A percentile compares a stretch with the other conserved stretches of the same genome.
These are phyloP conservation scores for Coleophora deauratella DNA, from an alignment of 2,888 invertebrate genomes.

Conservation along the genomic window DNA sequence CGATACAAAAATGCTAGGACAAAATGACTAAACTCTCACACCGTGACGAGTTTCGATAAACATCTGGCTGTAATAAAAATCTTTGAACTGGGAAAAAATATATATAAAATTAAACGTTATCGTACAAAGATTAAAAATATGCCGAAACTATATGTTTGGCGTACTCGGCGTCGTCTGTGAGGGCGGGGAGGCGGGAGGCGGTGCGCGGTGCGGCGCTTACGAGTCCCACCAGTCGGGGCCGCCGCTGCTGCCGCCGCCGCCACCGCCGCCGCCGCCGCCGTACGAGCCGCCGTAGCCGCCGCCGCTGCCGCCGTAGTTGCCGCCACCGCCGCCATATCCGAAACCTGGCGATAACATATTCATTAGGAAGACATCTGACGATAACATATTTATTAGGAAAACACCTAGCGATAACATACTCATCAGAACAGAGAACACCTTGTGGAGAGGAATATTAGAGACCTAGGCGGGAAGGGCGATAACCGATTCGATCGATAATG, in stretches of 20 bases:
- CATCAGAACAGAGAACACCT: too few species aligned
- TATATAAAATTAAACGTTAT: not conserved
- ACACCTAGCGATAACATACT: too few species aligned
- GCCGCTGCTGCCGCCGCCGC: conserved; percentile 60
- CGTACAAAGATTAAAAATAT: too few species aligned
- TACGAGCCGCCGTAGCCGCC: conserved; percentile 65
- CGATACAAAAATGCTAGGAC: not conserved
- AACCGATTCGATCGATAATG: too few species aligned
- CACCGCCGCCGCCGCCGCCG: conserved; percentile 57
- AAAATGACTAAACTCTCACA: conserved; percentile 1
- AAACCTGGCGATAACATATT: conserved; percentile 32
- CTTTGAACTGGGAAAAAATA: not conserved
- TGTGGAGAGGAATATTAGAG: too few species aligned
- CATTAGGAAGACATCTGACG: not conserved
- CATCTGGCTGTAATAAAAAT: not conserved
- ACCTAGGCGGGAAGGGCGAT: too few species aligned
- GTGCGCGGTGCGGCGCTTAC: conserved; percentile 27
- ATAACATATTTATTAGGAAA: too few species aligned
- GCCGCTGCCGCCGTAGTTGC: conserved; percentile 57
- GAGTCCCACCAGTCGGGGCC: conserved; percentile 70
- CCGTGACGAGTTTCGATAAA: conserved; percentile 11
- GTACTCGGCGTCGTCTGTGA: too few species aligned
- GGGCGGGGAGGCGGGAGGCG: conserved; percentile 1
- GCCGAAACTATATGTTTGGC: too few species aligned
- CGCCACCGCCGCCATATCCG: conserved; percentile 53